These are phyloP conservation scores for Cephus pulcher DNA, from an alignment of 2,888 invertebrate genomes.

Conservation along the genomic window DNA sequence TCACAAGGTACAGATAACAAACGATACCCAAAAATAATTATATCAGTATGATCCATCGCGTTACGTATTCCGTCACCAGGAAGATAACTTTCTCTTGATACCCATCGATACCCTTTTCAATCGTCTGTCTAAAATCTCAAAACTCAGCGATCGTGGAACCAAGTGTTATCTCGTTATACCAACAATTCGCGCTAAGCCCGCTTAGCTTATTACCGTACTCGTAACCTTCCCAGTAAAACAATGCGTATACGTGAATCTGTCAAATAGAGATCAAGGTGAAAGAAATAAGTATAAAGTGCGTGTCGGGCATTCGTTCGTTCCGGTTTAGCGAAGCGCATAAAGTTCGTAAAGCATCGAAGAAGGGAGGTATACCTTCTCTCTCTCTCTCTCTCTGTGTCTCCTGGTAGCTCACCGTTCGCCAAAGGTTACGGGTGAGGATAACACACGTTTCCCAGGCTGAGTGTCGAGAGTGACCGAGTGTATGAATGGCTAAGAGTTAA, in stretches of 20 bases:
- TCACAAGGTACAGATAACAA: too few species aligned
- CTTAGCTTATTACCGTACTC: too few species aligned
- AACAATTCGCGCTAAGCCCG: neutral
- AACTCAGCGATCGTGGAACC: neutral
- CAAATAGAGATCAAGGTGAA: neutral
- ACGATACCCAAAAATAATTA: too few species aligned
- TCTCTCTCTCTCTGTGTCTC: slow-evolving; percentile 5
- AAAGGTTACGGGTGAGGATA: slow-evolving; percentile 14
- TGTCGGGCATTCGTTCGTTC: neutral
- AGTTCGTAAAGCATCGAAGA: neutral
- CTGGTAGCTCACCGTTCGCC: slow-evolving; percentile 3
- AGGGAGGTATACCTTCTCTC: neutral
- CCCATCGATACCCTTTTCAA: neutral
- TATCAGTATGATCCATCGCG: neutral
- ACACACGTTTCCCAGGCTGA: neutral
- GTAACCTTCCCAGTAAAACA: neutral
- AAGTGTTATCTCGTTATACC: neutral
- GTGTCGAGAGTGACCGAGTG: neutral
- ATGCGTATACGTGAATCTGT: neutral
- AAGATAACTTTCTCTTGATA: too few species aligned
- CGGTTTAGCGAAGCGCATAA: neutral
- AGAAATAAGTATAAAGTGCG: neutral
- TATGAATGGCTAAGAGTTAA: neutral
- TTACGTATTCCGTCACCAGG: neutral
- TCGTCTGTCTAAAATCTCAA: neutral